Base-by-base conservation (phyloP, 2,888 invertebrate genomes). In the Cantharis nigra region DNA sequence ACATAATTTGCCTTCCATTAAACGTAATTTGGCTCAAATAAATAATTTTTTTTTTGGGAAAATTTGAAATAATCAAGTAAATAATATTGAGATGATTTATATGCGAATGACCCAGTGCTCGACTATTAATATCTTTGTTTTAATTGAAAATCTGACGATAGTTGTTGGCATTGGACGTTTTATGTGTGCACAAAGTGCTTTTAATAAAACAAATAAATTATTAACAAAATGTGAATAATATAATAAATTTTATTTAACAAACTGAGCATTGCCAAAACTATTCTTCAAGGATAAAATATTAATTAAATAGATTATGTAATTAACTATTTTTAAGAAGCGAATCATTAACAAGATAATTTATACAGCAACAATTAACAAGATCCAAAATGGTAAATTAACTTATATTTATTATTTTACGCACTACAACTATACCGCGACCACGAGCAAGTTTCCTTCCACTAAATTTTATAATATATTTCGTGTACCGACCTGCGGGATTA, bases 131-230 rank as follows among this genome's bases (percentile, higher is more conserved):
- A 73, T 72, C 62, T 49, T 23, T 23, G 72, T 28, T 73, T 73
- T 73, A 73, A 73, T 73, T 73, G 72, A 67, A 73, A 67, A 73
- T 69, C 30, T 67, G 67, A 67, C 67, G 72, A 73, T 73, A 73
- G 72, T 73, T 67, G 72, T 73, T 73, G 72, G 72, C 72, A 73
- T 73, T 73, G 72, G 69, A 67, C 71, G 23, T 11, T 67, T 65
- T 73, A 67, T 67, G 65, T 67, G 65, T 67, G 65, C 65, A 67
- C 65, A 67, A 67, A 67, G 26, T 67, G 65, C 65, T 67, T 67
- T 67, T 67, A 67, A 67, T 67, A 67, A 67, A 67, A 67, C 65
- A 67, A 67, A 67, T 67, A 67, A 67, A 23, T 67, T 67, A 67
- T 67, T 67, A 67, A 67, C 65, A 67, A 67, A 67, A 67, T 67